Base-by-base conservation (phyloP, 2,113 vertebrate species). In the Protobothrops flavoviridis region DNA sequence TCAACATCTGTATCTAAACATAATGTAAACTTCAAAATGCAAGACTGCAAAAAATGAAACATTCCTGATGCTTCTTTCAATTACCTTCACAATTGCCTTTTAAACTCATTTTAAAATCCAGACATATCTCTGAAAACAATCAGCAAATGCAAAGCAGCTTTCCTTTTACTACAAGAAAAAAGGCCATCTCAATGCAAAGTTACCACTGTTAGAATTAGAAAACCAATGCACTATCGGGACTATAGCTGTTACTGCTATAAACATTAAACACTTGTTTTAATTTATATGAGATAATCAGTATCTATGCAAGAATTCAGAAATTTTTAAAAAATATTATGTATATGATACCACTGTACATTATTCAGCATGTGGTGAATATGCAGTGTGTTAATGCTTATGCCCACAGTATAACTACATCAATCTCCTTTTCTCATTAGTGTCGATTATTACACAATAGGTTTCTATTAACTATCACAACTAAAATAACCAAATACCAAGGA, bases 111-210 rank as follows among this genome's bases (percentile, higher is more conserved):
- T 94, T 95, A 55, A 95, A 74, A 97, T 93, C 95, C 89, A 89
- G 57, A 93, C 90, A 93, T 91, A 95, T 95, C 94, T 91, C 50
- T 96, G 94, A 97, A 96, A 94, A 87, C 94, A 86, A 97, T 64
- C 91, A 94, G 5, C 94, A 96, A 97, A 97, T 93, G 69, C 64
- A 97, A 96, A 96, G 88, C 92, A 96, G 92, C 85, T 97, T 94
- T 96, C 93, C 93, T 94, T 96, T 95, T 93, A 89, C 88, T 43
- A 95, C 90, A 13, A 92, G 94, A 88, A 94, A 93, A 93, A 10
- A 4, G 52, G 90, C 91, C 87, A 95, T 93, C 56, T 96, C 53
- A 94, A 33, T 90, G 94, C 29, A 92, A 89, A 96, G 96, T 43
- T 94, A 92, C 69, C 91, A 96, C 69, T 90, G n/a, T 64, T 90